Base-by-base conservation (phyloP, 2,113 vertebrate genomes). In the Anguilla japonica region DNA sequence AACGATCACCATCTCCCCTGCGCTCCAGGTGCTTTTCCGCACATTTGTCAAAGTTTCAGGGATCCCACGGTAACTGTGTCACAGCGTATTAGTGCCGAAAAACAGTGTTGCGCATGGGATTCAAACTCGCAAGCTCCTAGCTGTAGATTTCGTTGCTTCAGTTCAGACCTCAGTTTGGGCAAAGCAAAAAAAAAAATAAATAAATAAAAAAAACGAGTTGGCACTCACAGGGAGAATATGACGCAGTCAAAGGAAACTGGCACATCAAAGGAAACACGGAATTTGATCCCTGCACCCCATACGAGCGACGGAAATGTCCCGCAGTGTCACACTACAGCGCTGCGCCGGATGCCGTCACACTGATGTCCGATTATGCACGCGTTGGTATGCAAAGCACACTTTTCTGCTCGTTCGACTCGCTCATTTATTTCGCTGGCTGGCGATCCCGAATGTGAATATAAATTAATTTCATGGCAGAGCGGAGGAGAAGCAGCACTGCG, bases 151-250 rank as follows among this genome's bases (percentile, higher is more conserved):
- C 57, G 5, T 26, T 67, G 46, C 14, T 67, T 81, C 20, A n/a
- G 29, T 67, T 81, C 20, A n/a, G 29, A 63, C 71, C 22, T 81
- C 79, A 41, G 26, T 40, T 8, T 84, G 83, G 60, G 43, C 43
- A 46, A 46, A 46, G 43, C 43, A 46, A 46, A 46, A 46, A 22
- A 80, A 71, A 40, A 80, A 43, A 41, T 80, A 39, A 75, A 60
- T n/a, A n/a, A n/a, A n/a, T n/a, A n/a, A 50, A n/a, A 40, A n/a
- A 80, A 50, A 20, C 80, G 79, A 81, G 40, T 50, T 81, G 79
- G 79, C 57, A 34, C n/a, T 16, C 18, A 13, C 22, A 60, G 78
- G 56, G 53, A 60, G 20, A 29, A 81, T 43, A 40, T 85, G 84
- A 43, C 26, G 53, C n/a, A 34, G 34, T 34, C 34, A 34, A 34